A percentile compares a stretch with the other conserved stretches of the same genome.
These are phyloP conservation scores for Stenolophus ochropezus DNA, from an alignment of 2,888 invertebrate species.

Conservation along the genomic window DNA sequence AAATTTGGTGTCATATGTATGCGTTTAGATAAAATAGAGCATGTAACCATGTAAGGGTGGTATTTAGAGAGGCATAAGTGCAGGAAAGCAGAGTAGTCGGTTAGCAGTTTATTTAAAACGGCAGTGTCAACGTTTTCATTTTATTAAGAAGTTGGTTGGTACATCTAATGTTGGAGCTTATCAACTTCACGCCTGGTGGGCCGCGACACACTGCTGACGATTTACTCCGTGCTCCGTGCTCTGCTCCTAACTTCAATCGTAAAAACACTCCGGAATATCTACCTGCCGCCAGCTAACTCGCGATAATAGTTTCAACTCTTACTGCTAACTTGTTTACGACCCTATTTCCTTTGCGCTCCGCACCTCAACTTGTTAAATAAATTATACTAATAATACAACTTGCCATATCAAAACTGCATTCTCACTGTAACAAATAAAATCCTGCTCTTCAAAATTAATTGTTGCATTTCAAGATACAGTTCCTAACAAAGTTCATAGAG, in stretches of 20 bases:
- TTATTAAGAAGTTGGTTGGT: conserved; percentile 52
- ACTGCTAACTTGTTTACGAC: conserved; percentile 26
- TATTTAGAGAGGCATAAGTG: conserved; percentile 36
- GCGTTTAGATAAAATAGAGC: no score
- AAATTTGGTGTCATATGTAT: no score
- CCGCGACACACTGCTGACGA: conserved; percentile 31
- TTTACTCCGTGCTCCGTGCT: neutral
- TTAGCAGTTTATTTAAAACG: conserved; percentile 48
- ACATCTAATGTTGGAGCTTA: conserved; percentile 53
- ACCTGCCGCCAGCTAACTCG: conserved; percentile 3
- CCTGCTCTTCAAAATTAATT: no score
- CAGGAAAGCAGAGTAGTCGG: neutral
- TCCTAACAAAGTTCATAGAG: no score
- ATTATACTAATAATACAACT: neutral
- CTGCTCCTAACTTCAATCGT: conserved; percentile 19
- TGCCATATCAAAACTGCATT: no score
- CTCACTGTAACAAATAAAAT: no score
- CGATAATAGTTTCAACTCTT: conserved; percentile 25
- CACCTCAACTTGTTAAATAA: neutral
- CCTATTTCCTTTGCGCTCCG: neutral
- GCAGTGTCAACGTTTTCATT: conserved; percentile 51
- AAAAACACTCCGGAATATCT: conserved; percentile 20
- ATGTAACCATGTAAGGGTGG: no score
- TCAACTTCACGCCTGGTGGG: conserved; percentile 51
- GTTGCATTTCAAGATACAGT: no score